phyloP scores from a whole-genome alignment of 2,888 invertebrate species.

The Perdita meconis region DNA sequence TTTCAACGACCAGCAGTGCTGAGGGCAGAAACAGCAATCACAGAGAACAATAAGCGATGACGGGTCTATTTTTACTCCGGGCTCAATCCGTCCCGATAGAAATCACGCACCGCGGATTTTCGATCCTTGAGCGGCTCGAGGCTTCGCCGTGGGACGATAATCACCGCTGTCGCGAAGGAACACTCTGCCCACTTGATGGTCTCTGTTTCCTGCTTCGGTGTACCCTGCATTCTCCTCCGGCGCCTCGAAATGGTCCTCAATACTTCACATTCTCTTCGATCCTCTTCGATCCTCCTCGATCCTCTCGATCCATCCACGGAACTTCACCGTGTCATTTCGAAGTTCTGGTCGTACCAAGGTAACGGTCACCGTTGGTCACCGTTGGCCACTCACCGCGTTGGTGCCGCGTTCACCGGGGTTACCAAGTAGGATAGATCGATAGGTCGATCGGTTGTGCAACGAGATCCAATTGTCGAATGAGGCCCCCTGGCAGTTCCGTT shows the following conservation, averaged over 20 bases:
- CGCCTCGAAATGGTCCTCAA: background rate
- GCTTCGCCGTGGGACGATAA: conserved; percentile 1
- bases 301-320: too few relatives aligned
- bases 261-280: background rate
- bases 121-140: background rate
- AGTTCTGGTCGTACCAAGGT: background rate
- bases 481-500: background rate
- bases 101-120: background rate
- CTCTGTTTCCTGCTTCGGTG: background rate
- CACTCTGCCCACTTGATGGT: background rate
- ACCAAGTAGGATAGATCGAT: background rate
- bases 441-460: conserved; percentile 29
- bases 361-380: background rate
- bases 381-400: background rate
- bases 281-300: background rate
- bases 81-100: conserved; percentile 13
- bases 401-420: background rate
- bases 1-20: background rate
- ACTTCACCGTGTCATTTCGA: background rate
- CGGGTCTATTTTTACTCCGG: conserved; percentile 14
- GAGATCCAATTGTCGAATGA: conserved; percentile 18
- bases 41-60: conserved; percentile 12
- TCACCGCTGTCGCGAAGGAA: conserved; percentile 8
- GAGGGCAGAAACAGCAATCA: too few relatives aligned
- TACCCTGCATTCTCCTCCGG: background rate